Evolutionary conservation across 2,113 vertebrate genomes (phyloP), one percentile per base, ranked within the genome.

Genomic region (Myrmecophaga tridactyla): DNA sequence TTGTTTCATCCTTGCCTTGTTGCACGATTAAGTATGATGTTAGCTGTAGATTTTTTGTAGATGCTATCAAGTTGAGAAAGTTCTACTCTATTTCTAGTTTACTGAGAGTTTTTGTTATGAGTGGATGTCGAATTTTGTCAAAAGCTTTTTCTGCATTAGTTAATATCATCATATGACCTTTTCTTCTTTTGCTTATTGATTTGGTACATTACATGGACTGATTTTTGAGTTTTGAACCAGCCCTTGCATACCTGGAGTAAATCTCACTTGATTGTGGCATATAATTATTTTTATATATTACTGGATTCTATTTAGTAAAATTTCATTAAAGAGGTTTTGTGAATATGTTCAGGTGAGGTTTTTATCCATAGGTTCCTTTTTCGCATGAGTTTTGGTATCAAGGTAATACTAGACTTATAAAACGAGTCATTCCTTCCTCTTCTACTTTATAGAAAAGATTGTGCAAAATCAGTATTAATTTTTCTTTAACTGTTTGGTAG

Each of bases 111-210:
- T n/a, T n/a, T n/a, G n/a, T n/a, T n/a, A n/a, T n/a, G n/a, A n/a
- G n/a, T n/a, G n/a, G n/a, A n/a, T n/a, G n/a, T n/a, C n/a, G n/a
- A n/a, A n/a, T n/a, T n/a, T n/a, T 84, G 18, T 75, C 77, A 80
- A 75, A 69, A 76, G 84, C 6, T 83, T 82, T 93, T 77, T 27
- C 12, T 84, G 18, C 10, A 23, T 58, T 34, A 65, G 8, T 43
- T n/a, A 4, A 51, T 81, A 70, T 29, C 25, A 77, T 90, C 7
- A 23, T 27, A 77, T 67, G 18, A 62, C 15, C 83, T 95, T 69
- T 94, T 86, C 53, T 95, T 89, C 43, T 83, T 82, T 92, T 69
- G 48, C 27, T 34, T 56, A 31, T 75, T 67, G 48, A 90, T n/a
- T n/a, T n/a, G n/a, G n/a, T n/a, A n/a, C n/a, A n/a, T n/a, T n/a